These are phyloP conservation scores for Nymphalis urticae DNA, from an alignment of 2,888 invertebrate species.

Conservation along the genomic window DNA sequence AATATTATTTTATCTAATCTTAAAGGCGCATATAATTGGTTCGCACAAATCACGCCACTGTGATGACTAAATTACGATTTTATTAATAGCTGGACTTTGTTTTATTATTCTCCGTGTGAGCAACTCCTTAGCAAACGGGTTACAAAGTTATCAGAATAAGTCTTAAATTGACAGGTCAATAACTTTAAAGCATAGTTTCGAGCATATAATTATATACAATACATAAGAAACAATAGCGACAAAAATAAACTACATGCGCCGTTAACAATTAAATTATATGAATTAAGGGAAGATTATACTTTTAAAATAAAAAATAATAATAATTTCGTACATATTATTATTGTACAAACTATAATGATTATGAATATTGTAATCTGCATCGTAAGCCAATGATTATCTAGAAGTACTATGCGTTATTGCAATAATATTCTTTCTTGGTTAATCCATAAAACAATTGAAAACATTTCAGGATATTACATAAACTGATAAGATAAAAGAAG, in stretches of 20 bases:
- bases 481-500: neutral
- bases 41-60: conserved; percentile 71
- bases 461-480: neutral
- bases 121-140: conserved; percentile 9
- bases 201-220: no score
- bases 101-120: conserved; percentile 18
- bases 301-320: no score
- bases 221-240: no score
- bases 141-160: conserved; percentile 12
- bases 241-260: no score
- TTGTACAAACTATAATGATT: no score
- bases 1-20: conserved; percentile 64
- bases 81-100: conserved; percentile 60
- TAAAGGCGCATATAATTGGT: conserved; percentile 63
- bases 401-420: neutral
- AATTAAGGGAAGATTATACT: no score
- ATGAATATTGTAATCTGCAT: no score
- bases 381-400: no score
- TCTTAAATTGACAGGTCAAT: conserved; percentile 1
- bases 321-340: no score
- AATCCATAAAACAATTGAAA: neutral
- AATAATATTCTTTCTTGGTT: neutral
- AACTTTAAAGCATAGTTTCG: neutral
- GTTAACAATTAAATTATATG: no score
- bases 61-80: conserved; percentile 61